A percentile compares a stretch with the other conserved stretches of the same genome.
Evolutionary conservation across 2,113 vertebrate genomes (phyloP).

Genomic region (Orycteropus afer): DNA sequence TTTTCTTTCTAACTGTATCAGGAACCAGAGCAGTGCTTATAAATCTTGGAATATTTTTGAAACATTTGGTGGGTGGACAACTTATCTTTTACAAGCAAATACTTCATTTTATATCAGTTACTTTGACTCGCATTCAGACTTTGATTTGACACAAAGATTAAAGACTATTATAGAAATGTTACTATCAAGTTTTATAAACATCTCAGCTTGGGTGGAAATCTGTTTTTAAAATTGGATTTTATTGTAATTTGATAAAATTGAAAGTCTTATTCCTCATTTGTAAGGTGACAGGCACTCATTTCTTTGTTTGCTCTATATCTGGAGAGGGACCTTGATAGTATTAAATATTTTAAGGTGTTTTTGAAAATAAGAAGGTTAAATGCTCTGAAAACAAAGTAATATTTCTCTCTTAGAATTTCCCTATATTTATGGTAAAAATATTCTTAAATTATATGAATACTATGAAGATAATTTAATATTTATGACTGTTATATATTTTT

Average conservation of each 20-base stretch:
- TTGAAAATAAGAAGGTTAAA: conserved; percentile 33
- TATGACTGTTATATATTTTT: not conserved
- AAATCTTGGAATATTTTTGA: conserved; percentile 22
- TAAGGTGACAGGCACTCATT: not conserved
- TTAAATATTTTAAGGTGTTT: conserved; percentile 26
- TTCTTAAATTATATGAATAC: not conserved
- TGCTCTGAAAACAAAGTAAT: not conserved
- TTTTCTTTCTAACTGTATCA: conserved; percentile 57
- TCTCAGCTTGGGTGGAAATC: not conserved
- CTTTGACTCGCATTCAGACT: not conserved
- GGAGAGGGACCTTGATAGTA: not conserved
- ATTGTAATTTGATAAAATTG: not conserved
- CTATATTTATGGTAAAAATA: not conserved
- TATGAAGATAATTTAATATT: conserved; percentile 36
- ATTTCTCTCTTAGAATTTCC: not conserved
- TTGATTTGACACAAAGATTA: conserved; percentile 31
- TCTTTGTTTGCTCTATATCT: not conserved
- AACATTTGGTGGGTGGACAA: not conserved
- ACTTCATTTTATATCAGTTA: conserved; percentile 2
- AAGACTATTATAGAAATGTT: not conserved
- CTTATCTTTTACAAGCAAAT: not conserved
- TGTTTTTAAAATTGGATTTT: conserved; percentile 11
- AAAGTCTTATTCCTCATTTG: not conserved
- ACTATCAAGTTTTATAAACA: conserved; percentile 16
- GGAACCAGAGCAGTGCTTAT: conserved; percentile 56